Conservation (phyloP, 2,797 vertebrate species). For the Triplophysa bombifrons region DNA sequence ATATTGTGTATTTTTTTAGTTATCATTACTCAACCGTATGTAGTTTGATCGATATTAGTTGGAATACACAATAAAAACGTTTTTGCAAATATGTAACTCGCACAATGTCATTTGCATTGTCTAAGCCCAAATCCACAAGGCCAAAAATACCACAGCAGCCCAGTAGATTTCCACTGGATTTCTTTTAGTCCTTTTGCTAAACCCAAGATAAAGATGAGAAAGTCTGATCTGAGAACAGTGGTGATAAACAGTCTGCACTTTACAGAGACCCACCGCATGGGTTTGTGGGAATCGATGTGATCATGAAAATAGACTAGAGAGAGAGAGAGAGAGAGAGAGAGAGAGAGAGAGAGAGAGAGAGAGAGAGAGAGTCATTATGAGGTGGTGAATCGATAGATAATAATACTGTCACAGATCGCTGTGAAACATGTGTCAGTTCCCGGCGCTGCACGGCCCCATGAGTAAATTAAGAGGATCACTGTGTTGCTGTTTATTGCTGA, state of each 20-base stretch:
- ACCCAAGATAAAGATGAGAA: background rate
- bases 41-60: no score
- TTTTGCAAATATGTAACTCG: background rate
- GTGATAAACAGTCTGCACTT: background rate
- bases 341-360: no score
- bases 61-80: no score
- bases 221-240: slow-evolving; percentile 6
- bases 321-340: no score
- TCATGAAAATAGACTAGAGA: background rate
- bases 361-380: no score
- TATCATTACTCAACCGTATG: no score
- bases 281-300: background rate
- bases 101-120: background rate
- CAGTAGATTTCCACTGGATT: background rate
- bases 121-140: background rate
- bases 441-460: no score
- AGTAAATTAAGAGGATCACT: background rate
- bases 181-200: background rate
- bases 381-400: background rate
- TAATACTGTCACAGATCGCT: background rate
- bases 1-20: no score
- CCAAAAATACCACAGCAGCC: background rate
- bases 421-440: background rate
- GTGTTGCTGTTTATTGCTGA: background rate
- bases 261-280: background rate